These are phyloP conservation scores for Phylloscopus trochiloides DNA, from an alignment of 2,113 vertebrate species.

Conservation along the genomic window DNA sequence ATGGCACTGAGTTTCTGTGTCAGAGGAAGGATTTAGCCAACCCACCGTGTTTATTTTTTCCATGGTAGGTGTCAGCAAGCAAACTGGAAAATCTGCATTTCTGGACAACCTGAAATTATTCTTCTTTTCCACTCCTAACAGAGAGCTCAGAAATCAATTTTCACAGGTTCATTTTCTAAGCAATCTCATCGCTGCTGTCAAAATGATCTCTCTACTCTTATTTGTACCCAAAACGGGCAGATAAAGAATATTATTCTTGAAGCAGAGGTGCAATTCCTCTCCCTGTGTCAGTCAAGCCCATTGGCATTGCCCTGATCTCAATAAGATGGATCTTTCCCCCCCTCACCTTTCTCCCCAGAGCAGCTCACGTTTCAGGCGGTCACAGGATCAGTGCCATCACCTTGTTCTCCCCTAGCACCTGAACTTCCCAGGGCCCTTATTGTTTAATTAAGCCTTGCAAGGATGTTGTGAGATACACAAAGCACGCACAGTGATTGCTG, in stretches of 20 bases:
- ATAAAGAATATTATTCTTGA: neutral
- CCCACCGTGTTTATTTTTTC: neutral
- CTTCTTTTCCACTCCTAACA: neutral
- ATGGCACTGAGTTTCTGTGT: neutral
- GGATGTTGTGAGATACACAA: neutral
- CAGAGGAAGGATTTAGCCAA: constrained; percentile 2
- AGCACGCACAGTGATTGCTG: neutral
- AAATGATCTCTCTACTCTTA: neutral
- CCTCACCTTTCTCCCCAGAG: neutral
- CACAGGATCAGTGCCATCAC: neutral
- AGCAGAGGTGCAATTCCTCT: neutral
- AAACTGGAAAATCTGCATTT: constrained; percentile 54
- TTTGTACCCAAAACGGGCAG: neutral
- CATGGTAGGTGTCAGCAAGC: neutral
- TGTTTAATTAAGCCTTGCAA: neutral
- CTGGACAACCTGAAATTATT: constrained; percentile 32
- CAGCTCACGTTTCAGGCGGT: neutral
- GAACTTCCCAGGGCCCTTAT: neutral
- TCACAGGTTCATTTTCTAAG: constrained; percentile 23
- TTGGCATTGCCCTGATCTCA: neutral
- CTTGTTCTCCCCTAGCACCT: neutral
- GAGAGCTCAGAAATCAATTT: constrained; percentile 27
- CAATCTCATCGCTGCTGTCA: neutral
- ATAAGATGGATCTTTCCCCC: neutral
- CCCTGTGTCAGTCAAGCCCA: neutral